These are phyloP conservation scores for Paramormyrops kingsleyae DNA, from an alignment of 2,113 vertebrate genomes.

Conservation along the genomic window DNA sequence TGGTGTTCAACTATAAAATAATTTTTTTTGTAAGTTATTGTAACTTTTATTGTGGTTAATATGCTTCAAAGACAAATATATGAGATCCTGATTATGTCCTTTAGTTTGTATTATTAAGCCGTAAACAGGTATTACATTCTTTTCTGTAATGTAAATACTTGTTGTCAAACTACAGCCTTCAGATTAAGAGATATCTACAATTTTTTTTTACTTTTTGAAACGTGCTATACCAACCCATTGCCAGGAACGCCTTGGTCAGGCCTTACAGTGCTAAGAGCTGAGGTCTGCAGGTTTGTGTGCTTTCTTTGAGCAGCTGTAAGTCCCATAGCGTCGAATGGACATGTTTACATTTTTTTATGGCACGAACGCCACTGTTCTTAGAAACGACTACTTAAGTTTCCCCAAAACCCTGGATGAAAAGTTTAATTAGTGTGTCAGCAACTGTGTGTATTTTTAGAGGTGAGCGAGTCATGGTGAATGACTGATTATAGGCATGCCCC, in stretches of 20 bases:
- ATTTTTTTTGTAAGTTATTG: not conserved
- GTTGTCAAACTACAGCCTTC: not conserved
- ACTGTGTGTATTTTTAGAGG: not conserved
- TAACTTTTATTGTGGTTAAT: not conserved
- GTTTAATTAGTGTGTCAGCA: not conserved
- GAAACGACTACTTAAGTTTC: not conserved
- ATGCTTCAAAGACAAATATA: not conserved
- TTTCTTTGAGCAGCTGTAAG: not conserved
- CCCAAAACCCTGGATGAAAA: not conserved
- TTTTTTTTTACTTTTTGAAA: not conserved
- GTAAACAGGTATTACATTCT: not conserved
- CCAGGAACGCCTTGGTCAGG: not conserved
- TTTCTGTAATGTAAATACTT: not conserved
- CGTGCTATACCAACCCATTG: not conserved
- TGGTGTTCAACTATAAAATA: not conserved
- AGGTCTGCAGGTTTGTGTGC: not conserved
- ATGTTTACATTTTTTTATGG: not conserved
- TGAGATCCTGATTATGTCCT: not conserved
- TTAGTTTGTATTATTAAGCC: not conserved
- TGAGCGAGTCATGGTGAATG: not conserved
- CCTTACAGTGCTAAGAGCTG: not conserved
- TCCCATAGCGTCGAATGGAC: not conserved
- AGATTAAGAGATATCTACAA: not conserved
- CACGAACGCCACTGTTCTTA: not conserved
- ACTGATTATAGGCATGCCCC: constrained; percentile 3